These are phyloP conservation scores for Pseudococcus viburni DNA, from an alignment of 2,888 invertebrate species.

Conservation along the genomic window DNA sequence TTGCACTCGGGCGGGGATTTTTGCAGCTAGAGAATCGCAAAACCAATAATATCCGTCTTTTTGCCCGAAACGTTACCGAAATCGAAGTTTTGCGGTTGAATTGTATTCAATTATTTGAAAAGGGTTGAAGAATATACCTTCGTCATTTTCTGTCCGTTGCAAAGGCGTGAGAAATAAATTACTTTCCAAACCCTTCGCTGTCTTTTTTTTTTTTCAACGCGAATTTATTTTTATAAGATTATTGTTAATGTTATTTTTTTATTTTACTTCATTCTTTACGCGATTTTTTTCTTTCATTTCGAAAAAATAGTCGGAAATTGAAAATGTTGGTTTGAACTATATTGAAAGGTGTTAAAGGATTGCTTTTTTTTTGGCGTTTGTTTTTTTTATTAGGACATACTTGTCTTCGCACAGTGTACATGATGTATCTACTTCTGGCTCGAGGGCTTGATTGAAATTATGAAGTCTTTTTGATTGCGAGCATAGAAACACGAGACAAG, in stretches of 20 bases:
- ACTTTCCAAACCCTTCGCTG: slow-evolving; percentile 55
- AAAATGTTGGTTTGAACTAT: neutral
- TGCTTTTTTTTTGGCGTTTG: neutral
- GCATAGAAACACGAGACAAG: neutral
- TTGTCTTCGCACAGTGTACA: neutral
- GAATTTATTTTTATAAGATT: slow-evolving; percentile 39
- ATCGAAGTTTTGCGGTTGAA: slow-evolving; percentile 61
- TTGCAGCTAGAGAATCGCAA: neutral
- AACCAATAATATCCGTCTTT: slow-evolving; percentile 32
- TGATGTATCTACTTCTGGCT: neutral
- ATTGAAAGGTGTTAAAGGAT: slow-evolving; percentile 4
- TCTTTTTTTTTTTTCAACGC: slow-evolving; percentile 23
- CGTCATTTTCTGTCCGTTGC: slow-evolving; percentile 65
- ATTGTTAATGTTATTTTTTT: slow-evolving; percentile 46
- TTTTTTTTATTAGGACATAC: neutral
- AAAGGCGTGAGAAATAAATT: slow-evolving; percentile 66
- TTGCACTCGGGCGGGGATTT: neutral
- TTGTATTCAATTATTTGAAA: slow-evolving; percentile 63
- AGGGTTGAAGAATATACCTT: slow-evolving; percentile 63
- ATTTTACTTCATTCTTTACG: neutral
- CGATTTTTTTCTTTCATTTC: slow-evolving; percentile 7
- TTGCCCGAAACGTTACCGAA: slow-evolving; percentile 18
- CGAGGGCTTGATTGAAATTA: neutral
- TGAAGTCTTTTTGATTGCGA: neutral
- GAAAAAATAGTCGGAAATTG: slow-evolving; percentile 18